Evolutionary conservation across 2,888 invertebrate species (phyloP).

Genomic region (Thymelicus lineola): DNA sequence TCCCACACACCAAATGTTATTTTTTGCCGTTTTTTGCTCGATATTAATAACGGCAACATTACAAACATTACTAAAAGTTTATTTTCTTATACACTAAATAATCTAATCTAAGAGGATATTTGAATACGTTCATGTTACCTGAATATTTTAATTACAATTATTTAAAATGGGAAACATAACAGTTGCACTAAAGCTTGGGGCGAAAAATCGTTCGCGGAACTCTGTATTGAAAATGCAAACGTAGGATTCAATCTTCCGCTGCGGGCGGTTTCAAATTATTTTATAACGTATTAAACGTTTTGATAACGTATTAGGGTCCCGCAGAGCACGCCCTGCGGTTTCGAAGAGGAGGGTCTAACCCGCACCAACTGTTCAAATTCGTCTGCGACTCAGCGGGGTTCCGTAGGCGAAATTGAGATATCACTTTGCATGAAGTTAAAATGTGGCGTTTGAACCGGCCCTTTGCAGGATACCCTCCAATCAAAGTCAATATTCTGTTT

Average conservation of each 20-base stretch:
- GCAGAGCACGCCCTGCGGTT: slow-evolving; percentile 79
- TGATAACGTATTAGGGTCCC: slow-evolving; percentile 66
- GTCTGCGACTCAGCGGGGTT: slow-evolving; percentile 59
- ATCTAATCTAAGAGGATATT: too few species aligned
- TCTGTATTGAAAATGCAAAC: slow-evolving; percentile 19
- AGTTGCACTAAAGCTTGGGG: too few species aligned
- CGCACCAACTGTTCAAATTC: slow-evolving; percentile 60
- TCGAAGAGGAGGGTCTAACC: slow-evolving; percentile 48
- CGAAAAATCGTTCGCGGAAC: neutral
- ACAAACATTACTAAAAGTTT: too few species aligned
- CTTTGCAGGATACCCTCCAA: neutral
- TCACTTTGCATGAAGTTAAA: neutral
- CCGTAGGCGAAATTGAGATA: neutral
- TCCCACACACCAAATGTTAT: too few species aligned
- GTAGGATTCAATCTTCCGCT: slow-evolving; percentile 48
- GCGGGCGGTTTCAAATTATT: slow-evolving; percentile 51
- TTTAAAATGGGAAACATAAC: too few species aligned
- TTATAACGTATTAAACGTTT: slow-evolving; percentile 55
- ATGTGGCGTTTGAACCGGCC: neutral
- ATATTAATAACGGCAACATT: too few species aligned
- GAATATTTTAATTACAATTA: too few species aligned
- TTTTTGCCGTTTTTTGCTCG: too few species aligned
- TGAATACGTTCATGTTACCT: too few species aligned
- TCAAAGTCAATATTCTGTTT: too few species aligned
- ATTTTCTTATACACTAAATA: too few species aligned